A percentile compares a stretch with the other conserved stretches of the same genome.
phyloP scores from a whole-genome alignment of 2,113 vertebrate species.

The Alouatta palliata region DNA sequence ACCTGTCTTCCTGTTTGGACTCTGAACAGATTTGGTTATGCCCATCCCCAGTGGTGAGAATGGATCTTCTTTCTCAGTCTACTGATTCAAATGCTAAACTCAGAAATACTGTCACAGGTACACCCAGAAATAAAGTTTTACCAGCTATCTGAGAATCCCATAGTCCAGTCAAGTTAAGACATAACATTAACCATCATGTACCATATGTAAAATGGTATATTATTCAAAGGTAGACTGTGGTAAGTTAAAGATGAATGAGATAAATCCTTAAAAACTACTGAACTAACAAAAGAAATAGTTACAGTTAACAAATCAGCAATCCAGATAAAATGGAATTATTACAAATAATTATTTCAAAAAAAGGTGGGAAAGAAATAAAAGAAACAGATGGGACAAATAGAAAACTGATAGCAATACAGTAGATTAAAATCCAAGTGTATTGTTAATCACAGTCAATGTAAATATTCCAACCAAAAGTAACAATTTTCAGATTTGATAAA shows the following conservation, averaged over 20 bases:
- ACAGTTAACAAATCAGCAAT: not conserved
- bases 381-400: not conserved
- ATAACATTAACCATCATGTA: not conserved
- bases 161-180: not conserved
- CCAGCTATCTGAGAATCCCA: not conserved
- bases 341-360: slow-evolving; percentile 7
- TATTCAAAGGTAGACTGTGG: not conserved
- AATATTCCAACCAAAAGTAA: not conserved
- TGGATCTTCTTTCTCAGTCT: not conserved
- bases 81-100: not conserved
- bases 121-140: not conserved
- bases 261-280: not conserved
- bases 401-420: not conserved
- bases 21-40: not conserved
- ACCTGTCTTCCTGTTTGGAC: not conserved
- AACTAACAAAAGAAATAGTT: not conserved
- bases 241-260: slow-evolving; percentile 14
- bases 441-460: slow-evolving; percentile 16
- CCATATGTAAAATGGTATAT: not conserved
- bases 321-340: not conserved
- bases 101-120: not conserved
- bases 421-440: not conserved
- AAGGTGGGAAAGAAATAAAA: not conserved
- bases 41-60: not conserved
- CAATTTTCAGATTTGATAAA: slow-evolving; percentile 22